Conservation (phyloP, 2,888 invertebrate genomes). For the Dugesia japonica region DNA sequence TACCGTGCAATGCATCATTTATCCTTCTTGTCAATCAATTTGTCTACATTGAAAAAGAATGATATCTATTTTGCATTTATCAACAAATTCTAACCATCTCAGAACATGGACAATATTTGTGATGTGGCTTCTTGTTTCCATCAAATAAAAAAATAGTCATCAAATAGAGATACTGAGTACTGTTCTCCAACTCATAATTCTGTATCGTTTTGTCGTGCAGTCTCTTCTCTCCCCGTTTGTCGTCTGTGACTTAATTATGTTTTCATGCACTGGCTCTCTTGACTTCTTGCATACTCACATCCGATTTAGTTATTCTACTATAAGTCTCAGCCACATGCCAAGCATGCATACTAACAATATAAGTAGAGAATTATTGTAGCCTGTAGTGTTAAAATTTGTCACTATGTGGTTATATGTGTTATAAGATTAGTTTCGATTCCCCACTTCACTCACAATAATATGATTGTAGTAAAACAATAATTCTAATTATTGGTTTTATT, state of each 20-base stretch:
- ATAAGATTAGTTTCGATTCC: slow-evolving; percentile 2
- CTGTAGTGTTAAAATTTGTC: slow-evolving; percentile 14
- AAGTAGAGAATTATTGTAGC: not conserved
- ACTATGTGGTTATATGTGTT: slow-evolving; percentile 1
- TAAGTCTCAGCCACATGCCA: slow-evolving; percentile 4
- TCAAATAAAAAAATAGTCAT: not conserved
- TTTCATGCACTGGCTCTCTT: slow-evolving; percentile 20
- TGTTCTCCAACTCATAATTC: slow-evolving; percentile 1
- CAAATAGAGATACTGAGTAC: slow-evolving; percentile 15
- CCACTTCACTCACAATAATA: slow-evolving; percentile 11
- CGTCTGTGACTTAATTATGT: slow-evolving; percentile 17
- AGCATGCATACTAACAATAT: not conserved
- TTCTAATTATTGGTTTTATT: slow-evolving; percentile 14
- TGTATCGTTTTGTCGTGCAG: not conserved
- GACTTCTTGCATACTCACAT: slow-evolving; percentile 16
- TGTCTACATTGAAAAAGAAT: not conserved
- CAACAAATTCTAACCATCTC: slow-evolving; percentile 4
- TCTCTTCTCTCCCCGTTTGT: slow-evolving; percentile 4
- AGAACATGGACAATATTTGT: not conserved
- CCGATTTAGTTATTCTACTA: not conserved
- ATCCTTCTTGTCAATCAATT: slow-evolving; percentile 20
- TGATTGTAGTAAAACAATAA: slow-evolving; percentile 20
- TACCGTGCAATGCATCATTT: slow-evolving; percentile 14
- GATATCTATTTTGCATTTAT: slow-evolving; percentile 13
- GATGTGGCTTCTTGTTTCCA: not conserved